These are phyloP conservation scores for Typhlomys cinereus DNA, from an alignment of 2,113 vertebrate species.

Conservation along the genomic window DNA sequence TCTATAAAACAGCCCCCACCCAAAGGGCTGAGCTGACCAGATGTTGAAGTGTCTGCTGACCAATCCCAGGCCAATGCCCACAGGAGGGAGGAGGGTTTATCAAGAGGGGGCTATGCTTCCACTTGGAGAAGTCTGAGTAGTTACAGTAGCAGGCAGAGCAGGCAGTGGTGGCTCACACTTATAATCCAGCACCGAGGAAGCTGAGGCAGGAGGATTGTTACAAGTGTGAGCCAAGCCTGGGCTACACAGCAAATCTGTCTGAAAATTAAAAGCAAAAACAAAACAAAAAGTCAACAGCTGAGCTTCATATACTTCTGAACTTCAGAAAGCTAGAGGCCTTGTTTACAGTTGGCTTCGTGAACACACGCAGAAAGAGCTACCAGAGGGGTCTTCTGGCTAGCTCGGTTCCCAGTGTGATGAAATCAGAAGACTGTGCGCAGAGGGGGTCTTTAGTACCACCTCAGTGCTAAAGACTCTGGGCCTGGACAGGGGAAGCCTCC, in stretches of 20 bases:
- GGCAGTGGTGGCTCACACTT: not conserved
- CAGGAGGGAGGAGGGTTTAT: slow-evolving; percentile 25
- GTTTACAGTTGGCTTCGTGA: slow-evolving; percentile 11
- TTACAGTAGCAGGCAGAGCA: not conserved
- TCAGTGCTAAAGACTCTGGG: not conserved
- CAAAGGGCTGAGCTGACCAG: slow-evolving; percentile 75
- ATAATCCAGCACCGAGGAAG: not conserved
- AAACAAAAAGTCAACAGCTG: not conserved
- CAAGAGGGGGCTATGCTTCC: slow-evolving; percentile 43
- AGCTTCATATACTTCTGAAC: not conserved
- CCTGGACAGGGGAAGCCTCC: not conserved
- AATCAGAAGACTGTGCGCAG: not conserved
- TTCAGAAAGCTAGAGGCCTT: slow-evolving; percentile 36
- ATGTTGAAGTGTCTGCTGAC: slow-evolving; percentile 76
- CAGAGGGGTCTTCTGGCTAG: slow-evolving; percentile 34
- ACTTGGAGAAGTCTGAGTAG: not conserved
- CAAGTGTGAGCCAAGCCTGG: not conserved
- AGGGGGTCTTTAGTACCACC: not conserved
- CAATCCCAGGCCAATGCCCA: slow-evolving; percentile 57
- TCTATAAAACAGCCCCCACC: slow-evolving; percentile 68
- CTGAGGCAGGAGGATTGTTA: not conserved
- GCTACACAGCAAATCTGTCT: not conserved
- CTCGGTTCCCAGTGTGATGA: not conserved
- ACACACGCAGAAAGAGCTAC: slow-evolving; percentile 3
- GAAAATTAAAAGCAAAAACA: not conserved